A percentile compares a stretch with the other conserved stretches of the same genome.
Conservation (phyloP, 2,888 invertebrate genomes). For the Coecobrya sp. region DNA sequence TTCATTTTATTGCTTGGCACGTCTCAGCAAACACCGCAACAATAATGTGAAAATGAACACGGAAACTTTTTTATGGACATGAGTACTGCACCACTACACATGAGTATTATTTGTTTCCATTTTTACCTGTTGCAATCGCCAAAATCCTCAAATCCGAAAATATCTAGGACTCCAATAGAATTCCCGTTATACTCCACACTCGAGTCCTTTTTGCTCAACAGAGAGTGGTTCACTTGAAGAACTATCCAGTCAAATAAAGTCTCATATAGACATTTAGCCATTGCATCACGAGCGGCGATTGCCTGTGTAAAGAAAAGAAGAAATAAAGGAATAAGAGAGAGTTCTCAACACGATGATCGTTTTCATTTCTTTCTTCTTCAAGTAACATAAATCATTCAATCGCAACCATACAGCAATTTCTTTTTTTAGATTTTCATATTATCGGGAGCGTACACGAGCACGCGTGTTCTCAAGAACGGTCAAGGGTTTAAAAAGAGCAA, state of each 20-base stretch:
- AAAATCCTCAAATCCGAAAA: slow-evolving; percentile 99
- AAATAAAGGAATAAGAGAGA: slow-evolving; percentile 47
- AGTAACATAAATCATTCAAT: slow-evolving; percentile 26
- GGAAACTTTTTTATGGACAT: background rate
- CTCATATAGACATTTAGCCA: slow-evolving; percentile 98
- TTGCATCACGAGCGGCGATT: slow-evolving; percentile 96
- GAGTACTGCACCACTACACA: background rate
- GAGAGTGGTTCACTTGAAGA: slow-evolving; percentile 97
- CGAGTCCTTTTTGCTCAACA: slow-evolving; percentile 96
- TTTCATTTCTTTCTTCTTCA: background rate
- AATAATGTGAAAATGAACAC: slow-evolving; percentile 22
- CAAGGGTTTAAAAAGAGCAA: background rate
- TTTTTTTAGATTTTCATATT: background rate
- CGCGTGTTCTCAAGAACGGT: background rate
- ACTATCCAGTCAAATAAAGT: slow-evolving; percentile 99
- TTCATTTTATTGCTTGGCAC: slow-evolving; percentile 41
- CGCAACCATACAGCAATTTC: background rate
- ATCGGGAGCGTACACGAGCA: background rate
- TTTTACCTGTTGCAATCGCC: slow-evolving; percentile 91
- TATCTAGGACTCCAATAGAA: slow-evolving; percentile 98
- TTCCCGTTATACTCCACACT: slow-evolving; percentile 95
- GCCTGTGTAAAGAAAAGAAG: slow-evolving; percentile 89
- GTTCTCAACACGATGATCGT: background rate
- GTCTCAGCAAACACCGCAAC: slow-evolving; percentile 18
- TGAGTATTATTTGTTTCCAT: background rate